These are phyloP conservation scores for Nerophis lumbriciformis DNA, from an alignment of 2,113 vertebrate genomes.

Conservation along the genomic window DNA sequence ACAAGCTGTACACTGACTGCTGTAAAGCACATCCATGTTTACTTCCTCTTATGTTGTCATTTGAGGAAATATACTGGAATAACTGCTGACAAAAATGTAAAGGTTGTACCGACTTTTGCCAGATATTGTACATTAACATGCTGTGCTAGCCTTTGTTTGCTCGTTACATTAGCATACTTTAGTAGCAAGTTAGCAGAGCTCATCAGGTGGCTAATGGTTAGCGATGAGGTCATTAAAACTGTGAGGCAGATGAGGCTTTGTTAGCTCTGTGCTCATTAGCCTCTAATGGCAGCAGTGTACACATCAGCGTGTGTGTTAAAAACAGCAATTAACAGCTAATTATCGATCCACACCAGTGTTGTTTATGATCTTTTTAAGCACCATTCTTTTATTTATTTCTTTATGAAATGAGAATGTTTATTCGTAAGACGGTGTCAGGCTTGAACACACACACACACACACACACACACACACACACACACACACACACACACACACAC, in stretches of 20 bases:
- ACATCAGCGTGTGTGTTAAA: not conserved
- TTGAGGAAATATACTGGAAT: no score
- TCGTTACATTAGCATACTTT: not conserved
- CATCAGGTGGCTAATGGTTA: constrained; percentile 38
- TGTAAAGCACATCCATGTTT: no score
- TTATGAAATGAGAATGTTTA: no score
- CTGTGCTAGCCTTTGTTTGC: not conserved
- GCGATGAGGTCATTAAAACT: constrained; percentile 30
- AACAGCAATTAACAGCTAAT: constrained; percentile 1
- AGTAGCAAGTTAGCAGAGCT: constrained; percentile 3
- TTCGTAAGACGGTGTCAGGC: not conserved
- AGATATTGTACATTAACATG: no score
- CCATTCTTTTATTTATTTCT: not conserved
- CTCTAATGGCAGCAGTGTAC: constrained; percentile 34
- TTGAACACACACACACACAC: not conserved
- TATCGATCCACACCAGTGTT: not conserved
- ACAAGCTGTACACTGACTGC: no score
- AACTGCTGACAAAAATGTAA: no score
- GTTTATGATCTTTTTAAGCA: not conserved
- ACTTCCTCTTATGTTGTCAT: no score
- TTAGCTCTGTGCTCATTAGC: constrained; percentile 47
- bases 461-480: not conserved
- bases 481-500: not conserved
- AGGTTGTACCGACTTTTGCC: no score
- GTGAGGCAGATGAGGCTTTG: constrained; percentile 26